phyloP scores from a whole-genome alignment of 2,888 invertebrate species.

The Drosophila helvetica region DNA sequence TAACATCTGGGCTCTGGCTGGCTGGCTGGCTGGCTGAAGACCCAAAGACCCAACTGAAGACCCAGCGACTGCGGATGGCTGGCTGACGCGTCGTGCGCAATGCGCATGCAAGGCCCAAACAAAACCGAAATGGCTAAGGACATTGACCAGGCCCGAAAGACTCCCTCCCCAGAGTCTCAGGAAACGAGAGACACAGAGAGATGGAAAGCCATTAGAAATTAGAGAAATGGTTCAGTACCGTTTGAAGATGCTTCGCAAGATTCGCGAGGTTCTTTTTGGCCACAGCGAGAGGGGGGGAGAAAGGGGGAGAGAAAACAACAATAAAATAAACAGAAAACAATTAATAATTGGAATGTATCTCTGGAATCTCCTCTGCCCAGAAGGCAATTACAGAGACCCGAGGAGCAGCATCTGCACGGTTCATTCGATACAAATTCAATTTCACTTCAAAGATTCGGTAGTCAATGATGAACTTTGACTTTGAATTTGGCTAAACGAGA shows the following conservation, averaged over 20 bases:
- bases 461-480: slow-evolving; percentile 21
- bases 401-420: slow-evolving; percentile 5
- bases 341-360: slow-evolving; percentile 45
- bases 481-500: neutral
- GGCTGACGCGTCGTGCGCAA: slow-evolving; percentile 77
- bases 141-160: slow-evolving; percentile 63
- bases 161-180: slow-evolving; percentile 30
- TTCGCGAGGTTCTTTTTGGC: slow-evolving; percentile 7
- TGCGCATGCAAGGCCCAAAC: slow-evolving; percentile 69
- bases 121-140: slow-evolving; percentile 54
- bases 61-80: slow-evolving; percentile 2
- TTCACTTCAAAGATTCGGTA: slow-evolving; percentile 12
- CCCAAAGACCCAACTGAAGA: neutral
- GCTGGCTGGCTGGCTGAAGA: slow-evolving; percentile 34
- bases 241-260: slow-evolving; percentile 15
- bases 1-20: slow-evolving; percentile 71
- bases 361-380: slow-evolving; percentile 25
- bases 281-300: neutral
- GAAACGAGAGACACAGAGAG: slow-evolving; percentile 31
- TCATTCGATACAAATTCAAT: neutral
- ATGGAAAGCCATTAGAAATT: slow-evolving; percentile 65
- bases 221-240: slow-evolving; percentile 54
- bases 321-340: slow-evolving; percentile 26
- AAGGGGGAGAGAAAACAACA: neutral
- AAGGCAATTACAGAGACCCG: slow-evolving; percentile 32